Evolutionary conservation across 64 coral and sea anemone genomes (phyloP).

Genomic region (Montipora cactus): DNA sequence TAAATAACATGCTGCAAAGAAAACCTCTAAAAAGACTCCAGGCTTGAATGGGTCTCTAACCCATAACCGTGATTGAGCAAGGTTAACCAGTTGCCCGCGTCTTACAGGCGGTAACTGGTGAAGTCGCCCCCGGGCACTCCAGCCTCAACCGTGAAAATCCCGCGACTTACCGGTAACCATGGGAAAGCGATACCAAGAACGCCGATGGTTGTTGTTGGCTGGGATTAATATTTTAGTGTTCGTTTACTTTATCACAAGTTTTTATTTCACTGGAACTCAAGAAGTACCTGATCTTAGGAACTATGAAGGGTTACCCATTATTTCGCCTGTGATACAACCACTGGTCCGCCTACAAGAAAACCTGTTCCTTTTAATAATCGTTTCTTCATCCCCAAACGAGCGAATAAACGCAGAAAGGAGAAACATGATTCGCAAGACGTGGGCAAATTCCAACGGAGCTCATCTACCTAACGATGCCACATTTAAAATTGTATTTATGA

Average conservation of each 20-base stretch:
- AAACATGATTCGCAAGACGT: slow-evolving; percentile 62
- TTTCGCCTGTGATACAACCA: slow-evolving; percentile 46
- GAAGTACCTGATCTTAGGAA: neutral
- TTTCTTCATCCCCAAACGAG: slow-evolving; percentile 72
- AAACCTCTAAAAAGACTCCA: too few species aligned
- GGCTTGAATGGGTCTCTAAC: too few species aligned
- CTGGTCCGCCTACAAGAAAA: neutral
- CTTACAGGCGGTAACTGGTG: too few species aligned
- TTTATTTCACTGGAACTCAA: neutral
- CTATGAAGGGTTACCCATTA: slow-evolving; percentile 26
- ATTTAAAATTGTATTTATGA: slow-evolving; percentile 79
- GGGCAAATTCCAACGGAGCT: slow-evolving; percentile 34
- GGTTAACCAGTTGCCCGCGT: too few species aligned
- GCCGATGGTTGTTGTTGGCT: neutral
- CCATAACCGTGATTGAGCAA: too few species aligned
- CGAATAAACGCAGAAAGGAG: slow-evolving; percentile 41
- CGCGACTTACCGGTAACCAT: too few species aligned
- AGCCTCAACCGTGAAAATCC: too few species aligned
- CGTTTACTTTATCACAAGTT: neutral
- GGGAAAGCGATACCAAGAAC: too few species aligned
- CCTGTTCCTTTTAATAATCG: slow-evolving; percentile 67
- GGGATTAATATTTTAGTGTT: neutral
- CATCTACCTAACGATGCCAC: neutral
- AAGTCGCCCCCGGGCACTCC: too few species aligned
- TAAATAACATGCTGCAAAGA: too few species aligned